These are phyloP conservation scores for Dendrolimus punctatus DNA, from an alignment of 1,140 invertebrate species.

Conservation along the genomic window DNA sequence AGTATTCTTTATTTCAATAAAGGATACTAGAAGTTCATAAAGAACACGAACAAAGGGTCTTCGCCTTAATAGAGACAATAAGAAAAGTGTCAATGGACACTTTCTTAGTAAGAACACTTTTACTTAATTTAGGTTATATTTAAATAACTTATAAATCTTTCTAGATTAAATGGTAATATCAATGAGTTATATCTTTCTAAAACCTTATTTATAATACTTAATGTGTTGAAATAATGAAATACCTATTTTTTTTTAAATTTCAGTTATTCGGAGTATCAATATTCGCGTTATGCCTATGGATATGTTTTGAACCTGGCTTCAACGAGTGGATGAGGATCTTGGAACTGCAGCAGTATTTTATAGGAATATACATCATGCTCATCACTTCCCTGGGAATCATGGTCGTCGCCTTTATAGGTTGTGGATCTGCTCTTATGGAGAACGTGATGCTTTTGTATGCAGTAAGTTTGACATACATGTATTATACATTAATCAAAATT, in stretches of 20 bases:
- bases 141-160: no score
- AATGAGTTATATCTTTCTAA: no score
- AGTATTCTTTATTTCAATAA: no score
- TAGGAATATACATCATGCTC: constrained; percentile 86
- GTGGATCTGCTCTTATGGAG: constrained; percentile 81
- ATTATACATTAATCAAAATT: no score
- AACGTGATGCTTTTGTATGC: constrained; percentile 73
- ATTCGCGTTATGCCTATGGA: constrained; percentile 85
- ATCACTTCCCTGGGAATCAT: constrained; percentile 79
- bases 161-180: no score
- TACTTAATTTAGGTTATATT: no score
- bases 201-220: no score
- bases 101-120: no score
- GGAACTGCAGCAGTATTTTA: constrained; percentile 83
- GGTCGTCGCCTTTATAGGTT: constrained; percentile 82
- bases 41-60: no score
- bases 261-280: constrained; percentile 83
- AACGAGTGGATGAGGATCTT: constrained; percentile 85
- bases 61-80: no score
- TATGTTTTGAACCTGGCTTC: constrained; percentile 84
- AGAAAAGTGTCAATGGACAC: no score
- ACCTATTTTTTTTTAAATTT: constrained; percentile 34
- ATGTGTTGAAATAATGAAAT: constrained; percentile 2
- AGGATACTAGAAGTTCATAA: no score
- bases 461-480: constrained; percentile 67